Base-by-base conservation (phyloP, 2,797 vertebrate species). In the Spondyliosoma cantharus region DNA sequence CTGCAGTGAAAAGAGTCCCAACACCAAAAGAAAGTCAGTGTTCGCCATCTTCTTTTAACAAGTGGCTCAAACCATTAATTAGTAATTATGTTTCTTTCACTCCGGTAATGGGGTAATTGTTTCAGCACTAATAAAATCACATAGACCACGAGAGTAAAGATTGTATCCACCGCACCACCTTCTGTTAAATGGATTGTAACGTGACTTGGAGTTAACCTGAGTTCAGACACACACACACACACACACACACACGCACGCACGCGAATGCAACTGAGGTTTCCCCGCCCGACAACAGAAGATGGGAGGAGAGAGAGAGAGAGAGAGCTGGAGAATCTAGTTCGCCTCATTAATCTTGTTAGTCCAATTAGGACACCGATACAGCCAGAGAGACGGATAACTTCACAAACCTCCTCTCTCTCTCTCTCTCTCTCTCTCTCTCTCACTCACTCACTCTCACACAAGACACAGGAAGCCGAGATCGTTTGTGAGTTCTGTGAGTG, bases 281-380 rank as follows among this genome's bases (percentile, higher is more conserved):
- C 80, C n/a, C 12, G 71, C 75, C 80, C 29, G 29, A 79, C 78
- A 74, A 85, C 80, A 80, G 70, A 87, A 76, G 68, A 73, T 76
- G 78, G 75, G 67, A 82, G 77, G 80, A 73, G 83, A 66, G 74
- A n/a, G n/a, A n/a, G n/a, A n/a, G n/a, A 29, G 78, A 84, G 32
- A 37, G 37, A 37, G 76, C 74, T 48, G 79, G 77, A 83, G 90
- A 90, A 92, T 92, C 87, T 81, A 81, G 91, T 93, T 87, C 66
- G 89, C 76, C 89, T 90, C 90, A 93, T 93, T 93, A 94, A 93
- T 91, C 93, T 90, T 86, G 86, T 94, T 93, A 94, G 91, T 83
- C 89, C 90, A 93, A 91, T 94, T 95, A 95, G 90, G 83, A 89
- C 86, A 80, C 84, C 70, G 89, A 90, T 88, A 89, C 82, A 88